Percentiles rank a stretch among this genome's conserved stretches.
These are phyloP conservation scores for Platycheirus rosarum DNA, from an alignment of 2,888 invertebrate species.

Conservation along the genomic window DNA sequence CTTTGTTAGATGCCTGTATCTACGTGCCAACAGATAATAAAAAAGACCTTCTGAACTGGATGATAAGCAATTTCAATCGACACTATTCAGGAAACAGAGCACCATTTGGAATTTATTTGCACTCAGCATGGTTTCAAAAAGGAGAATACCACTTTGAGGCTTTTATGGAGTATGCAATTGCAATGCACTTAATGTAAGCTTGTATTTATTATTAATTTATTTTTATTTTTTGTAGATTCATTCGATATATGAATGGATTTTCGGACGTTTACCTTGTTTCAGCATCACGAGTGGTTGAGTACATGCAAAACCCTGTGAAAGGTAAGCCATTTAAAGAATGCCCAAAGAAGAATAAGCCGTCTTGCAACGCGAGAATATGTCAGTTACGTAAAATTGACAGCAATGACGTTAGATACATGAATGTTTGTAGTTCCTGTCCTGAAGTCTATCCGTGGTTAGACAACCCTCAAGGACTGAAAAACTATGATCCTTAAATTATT, in stretches of 20 bases:
- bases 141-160: constrained; percentile 83
- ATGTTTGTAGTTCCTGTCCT: constrained; percentile 83
- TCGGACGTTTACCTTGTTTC: constrained; percentile 85
- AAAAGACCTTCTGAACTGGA: constrained; percentile 84
- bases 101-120: constrained; percentile 87
- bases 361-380: constrained; percentile 78
- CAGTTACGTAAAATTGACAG: constrained; percentile 77
- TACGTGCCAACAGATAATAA: constrained; percentile 83
- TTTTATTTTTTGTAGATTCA: constrained; percentile 83
- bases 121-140: constrained; percentile 86
- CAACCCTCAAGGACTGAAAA: constrained; percentile 83
- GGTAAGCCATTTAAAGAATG: constrained; percentile 80
- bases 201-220: constrained; percentile 43
- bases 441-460: constrained; percentile 84
- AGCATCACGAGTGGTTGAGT: constrained; percentile 79
- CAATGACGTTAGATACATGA: constrained; percentile 83
- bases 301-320: constrained; percentile 78
- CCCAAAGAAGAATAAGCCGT: constrained; percentile 75
- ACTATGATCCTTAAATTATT: background rate
- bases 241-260: constrained; percentile 84
- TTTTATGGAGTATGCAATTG: constrained; percentile 80
- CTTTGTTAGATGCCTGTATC: constrained; percentile 85
- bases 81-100: constrained; percentile 86
- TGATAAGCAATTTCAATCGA: constrained; percentile 86
- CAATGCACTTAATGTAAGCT: background rate